Evolutionary conservation across 2,113 vertebrate genomes (phyloP), one percentile per base, ranked within the genome.

Genomic region (Prionailurus bengalensis): DNA sequence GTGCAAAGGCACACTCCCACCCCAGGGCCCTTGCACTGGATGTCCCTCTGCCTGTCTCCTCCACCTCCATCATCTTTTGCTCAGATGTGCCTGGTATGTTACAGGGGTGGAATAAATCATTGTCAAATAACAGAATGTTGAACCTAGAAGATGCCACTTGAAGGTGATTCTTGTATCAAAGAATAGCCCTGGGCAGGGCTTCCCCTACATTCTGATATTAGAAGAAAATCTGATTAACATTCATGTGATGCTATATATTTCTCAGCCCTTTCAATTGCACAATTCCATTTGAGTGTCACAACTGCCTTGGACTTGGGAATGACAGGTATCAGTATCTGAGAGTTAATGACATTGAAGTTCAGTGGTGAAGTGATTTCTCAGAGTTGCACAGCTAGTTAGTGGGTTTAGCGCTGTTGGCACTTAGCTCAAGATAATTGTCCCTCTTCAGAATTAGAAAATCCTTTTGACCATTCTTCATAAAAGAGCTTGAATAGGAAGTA

Each of bases 21-120:
- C n/a, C 23, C 33, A 74, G 63, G 73, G 39, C 66, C 68, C 76
- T 84, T 86, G 33, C 29, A 90, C 61, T 27, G 33, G 2, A 36
- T 96, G 14, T 86, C 12, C 25, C 36, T 58, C 39, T 81, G 61
- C 10, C 33, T 13, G 23, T 71, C 58, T 85, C 23, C 17, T 83
- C 80, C 45, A 71, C 71, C 36, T 94, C 39, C 80, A 21, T 81
- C 92, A 51, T 12, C 13, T 73, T 91, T 89, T 95, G 66, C 85
- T 94, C 36, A 68, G 1, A 51, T 66, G 15, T 84, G 11, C 13
- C 36, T 92, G 53, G 29, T 2, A 9, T 17, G 25, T 89, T 19
- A 12, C 45, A 55, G 13, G 23, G 21, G 29, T 71, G 19, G 51
- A 78, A 42, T 70, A 70, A 74, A 95, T 76, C 79, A 66, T 71